Base-by-base conservation (phyloP, 2,888 invertebrate species). In the Ditula angustiorana region DNA sequence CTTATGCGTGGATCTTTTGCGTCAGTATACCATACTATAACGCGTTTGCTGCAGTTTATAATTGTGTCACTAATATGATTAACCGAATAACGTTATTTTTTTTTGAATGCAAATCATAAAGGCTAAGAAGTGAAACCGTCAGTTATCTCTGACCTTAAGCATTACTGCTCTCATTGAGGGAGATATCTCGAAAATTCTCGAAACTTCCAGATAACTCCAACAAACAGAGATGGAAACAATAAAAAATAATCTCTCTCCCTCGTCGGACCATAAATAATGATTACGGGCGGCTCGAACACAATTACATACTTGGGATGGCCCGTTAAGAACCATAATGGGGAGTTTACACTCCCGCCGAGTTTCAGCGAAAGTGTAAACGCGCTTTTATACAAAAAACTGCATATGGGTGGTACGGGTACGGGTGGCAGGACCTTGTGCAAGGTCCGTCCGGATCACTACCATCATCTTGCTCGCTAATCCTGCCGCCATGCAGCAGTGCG, bases 291-390 rank as follows among this genome's bases (percentile, higher is more conserved):
- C 41, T 41, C 82, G 80, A 78, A 80, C 81, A 81, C 85, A 87
- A 87, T 88, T 86, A 87, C 86, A 86, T 84, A 83, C 83, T 85
- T 79, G 80, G 83, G 83, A 79, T 79, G 82, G 83, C 72, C 83
- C 84, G 86, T 86, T 86, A 84, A 82, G 86, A 85, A 85, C 86
- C 82, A 85, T 86, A 85, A 82, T 82, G 57, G 44, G 23, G 50
- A 49, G 49, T 63, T 53, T 46, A 30, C 28, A 24, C 13, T n/a
- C 35, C 21, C 13, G 46, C 23, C 2, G 28, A 0, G 10, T 30
- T 28, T 11, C 4, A 13, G 28, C 50, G 53, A 35, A 13, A 53
- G 53, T 53, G 24, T 35, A 37, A 37, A 8, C 21, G 49, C 26
- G 16, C 26, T 26, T 49, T 28, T 10, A 11, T 28, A 13, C 2